Percentiles rank a stretch among this genome's conserved stretches.
phyloP scores from a whole-genome alignment of 2,888 invertebrate species.

The Campopleginae sp. region DNA sequence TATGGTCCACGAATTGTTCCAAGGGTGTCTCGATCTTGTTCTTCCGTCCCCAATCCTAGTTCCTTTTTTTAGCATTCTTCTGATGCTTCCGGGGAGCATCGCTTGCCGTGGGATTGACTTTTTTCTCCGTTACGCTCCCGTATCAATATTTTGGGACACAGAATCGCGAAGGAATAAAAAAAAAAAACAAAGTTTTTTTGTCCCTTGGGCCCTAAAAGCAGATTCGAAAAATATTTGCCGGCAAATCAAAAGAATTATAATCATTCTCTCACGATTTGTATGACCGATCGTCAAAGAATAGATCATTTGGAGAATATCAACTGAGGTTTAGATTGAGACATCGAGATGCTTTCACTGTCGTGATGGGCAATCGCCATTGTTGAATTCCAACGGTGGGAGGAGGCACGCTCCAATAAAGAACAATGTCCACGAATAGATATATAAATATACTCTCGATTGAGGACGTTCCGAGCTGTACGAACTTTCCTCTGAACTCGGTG shows the following conservation, averaged over 20 bases:
- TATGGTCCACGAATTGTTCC: slow-evolving; percentile 80
- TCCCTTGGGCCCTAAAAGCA: neutral
- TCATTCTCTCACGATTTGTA: neutral
- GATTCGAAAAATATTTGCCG: neutral
- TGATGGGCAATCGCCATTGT: slow-evolving; percentile 64
- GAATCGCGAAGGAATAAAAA: too few species aligned
- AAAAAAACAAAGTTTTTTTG: neutral
- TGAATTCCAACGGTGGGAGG: slow-evolving; percentile 55
- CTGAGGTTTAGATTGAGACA: slow-evolving; percentile 45
- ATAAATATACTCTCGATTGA: slow-evolving; percentile 14
- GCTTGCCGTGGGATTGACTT: neutral
- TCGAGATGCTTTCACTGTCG: slow-evolving; percentile 56
- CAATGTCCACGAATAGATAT: slow-evolving; percentile 20
- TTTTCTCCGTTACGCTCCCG: neutral
- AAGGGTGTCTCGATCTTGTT: slow-evolving; percentile 66
- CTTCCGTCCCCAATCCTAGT: neutral
- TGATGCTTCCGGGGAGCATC: neutral
- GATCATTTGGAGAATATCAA: slow-evolving; percentile 36
- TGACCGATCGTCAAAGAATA: slow-evolving; percentile 11
- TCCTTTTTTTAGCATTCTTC: neutral
- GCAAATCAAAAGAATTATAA: slow-evolving; percentile 2
- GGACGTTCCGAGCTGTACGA: slow-evolving; percentile 38
- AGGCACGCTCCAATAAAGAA: slow-evolving; percentile 44
- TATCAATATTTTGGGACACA: too few species aligned
- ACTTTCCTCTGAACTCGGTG: slow-evolving; percentile 52